Percentiles rank a stretch among this genome's conserved stretches.
Evolutionary conservation across 2,113 vertebrate genomes (phyloP).

Genomic region (Mugil cephalus): DNA sequence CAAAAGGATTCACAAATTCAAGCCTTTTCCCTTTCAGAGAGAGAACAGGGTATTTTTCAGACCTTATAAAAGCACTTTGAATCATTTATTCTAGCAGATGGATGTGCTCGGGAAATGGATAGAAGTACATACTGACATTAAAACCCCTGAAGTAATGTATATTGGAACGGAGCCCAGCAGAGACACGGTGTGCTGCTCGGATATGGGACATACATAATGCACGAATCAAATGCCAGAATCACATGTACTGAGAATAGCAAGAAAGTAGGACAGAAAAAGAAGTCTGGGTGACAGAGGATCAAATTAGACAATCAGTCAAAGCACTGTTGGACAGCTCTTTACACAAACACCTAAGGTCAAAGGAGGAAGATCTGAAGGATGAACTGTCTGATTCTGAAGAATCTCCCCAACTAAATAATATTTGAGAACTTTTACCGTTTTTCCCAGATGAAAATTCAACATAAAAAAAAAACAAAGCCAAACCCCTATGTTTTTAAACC

Average conservation of each 20-base stretch:
- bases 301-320: conserved; percentile 7
- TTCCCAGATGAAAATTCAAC: too few species aligned
- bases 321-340: not conserved
- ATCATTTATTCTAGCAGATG: conserved; percentile 9
- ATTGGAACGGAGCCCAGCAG: not conserved
- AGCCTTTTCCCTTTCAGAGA: not conserved
- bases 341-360: conserved; percentile 1
- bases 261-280: conserved; percentile 11
- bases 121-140: not conserved
- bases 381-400: too few species aligned
- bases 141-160: conserved; percentile 1
- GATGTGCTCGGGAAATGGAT: not conserved
- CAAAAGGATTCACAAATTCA: not conserved
- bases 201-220: conserved; percentile 23
- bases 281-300: not conserved
- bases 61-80: not conserved
- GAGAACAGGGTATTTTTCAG: not conserved
- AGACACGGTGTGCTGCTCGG: not conserved
- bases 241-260: not conserved
- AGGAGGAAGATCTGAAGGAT: not conserved
- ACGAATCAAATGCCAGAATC: not conserved
- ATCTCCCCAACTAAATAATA: too few species aligned
- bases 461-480: too few species aligned
- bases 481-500: too few species aligned
- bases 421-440: too few species aligned